Percentiles rank a stretch among this genome's conserved stretches.
Evolutionary conservation across 1,140 invertebrate species (phyloP).

Genomic region (Dryas iulia): DNA sequence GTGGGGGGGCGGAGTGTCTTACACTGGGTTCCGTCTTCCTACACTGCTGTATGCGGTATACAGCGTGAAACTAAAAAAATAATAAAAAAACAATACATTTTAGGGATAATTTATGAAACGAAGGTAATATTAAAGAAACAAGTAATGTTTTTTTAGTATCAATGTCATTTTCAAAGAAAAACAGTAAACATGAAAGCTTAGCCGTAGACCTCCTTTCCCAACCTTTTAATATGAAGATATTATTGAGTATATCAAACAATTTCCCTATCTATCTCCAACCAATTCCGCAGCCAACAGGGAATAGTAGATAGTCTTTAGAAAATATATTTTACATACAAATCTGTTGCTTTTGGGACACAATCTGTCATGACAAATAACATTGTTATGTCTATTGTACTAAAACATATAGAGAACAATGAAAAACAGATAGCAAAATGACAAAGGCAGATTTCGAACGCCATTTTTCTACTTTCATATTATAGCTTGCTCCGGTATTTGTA

Average conservation of each 20-base stretch:
- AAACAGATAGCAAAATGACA: neutral
- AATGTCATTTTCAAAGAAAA: neutral
- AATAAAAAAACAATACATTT: no score
- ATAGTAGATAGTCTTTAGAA: neutral
- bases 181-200: neutral
- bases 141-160: neutral
- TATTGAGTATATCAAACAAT: neutral
- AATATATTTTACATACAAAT: neutral
- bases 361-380: constrained; percentile 30
- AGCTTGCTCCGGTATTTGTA: neutral
- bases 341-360: neutral
- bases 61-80: no score
- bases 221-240: neutral
- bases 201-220: neutral
- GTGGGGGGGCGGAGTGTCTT: no score
- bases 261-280: neutral
- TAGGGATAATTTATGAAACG: no score
- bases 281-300: neutral
- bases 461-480: neutral
- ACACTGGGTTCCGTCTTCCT: no score
- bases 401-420: constrained; percentile 17
- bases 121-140: neutral
- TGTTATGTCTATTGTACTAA: constrained; percentile 34
- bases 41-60: no score
- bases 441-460: neutral